Evolutionary conservation across 2,888 invertebrate species (phyloP).

Genomic region (Acleris literana): DNA sequence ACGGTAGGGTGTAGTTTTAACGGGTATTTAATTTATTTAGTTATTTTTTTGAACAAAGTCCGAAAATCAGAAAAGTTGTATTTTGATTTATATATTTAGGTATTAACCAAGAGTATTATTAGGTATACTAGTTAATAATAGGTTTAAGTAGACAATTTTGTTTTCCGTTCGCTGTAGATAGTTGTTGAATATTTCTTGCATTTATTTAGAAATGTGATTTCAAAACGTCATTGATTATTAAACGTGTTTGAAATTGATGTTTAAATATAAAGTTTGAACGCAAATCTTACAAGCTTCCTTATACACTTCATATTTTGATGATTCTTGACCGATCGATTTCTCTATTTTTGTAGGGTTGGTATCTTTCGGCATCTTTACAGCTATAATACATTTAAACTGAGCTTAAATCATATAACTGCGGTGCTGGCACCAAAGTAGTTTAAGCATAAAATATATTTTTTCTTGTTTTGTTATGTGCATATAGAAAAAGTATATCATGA

Average conservation of each 20-base stretch:
- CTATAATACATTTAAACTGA: not conserved
- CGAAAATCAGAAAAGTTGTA: conserved; percentile 42
- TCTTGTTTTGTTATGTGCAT: conserved; percentile 36
- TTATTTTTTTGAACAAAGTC: conserved; percentile 42
- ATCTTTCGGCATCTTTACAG: not conserved
- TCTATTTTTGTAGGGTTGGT: not conserved
- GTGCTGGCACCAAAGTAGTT: conserved; percentile 56
- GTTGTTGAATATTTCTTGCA: conserved; percentile 50
- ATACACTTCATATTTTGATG: conserved; percentile 5
- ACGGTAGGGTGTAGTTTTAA: too few species aligned
- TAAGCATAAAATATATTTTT: conserved; percentile 43
- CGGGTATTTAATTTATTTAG: not conserved
- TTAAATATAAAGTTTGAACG: not conserved
- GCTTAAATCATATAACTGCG: conserved; percentile 34
- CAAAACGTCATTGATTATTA: conserved; percentile 41
- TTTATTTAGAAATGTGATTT: conserved; percentile 58
- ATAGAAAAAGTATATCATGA: conserved; percentile 29
- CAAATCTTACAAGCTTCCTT: conserved; percentile 4
- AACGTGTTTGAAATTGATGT: not conserved
- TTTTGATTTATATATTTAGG: conserved; percentile 49
- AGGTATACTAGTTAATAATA: conserved; percentile 59
- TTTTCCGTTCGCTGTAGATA: conserved; percentile 42
- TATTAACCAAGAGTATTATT: conserved; percentile 72
- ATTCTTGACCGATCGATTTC: not conserved
- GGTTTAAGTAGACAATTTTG: conserved; percentile 70